Evolutionary conservation across 1,140 invertebrate genomes (phyloP).

Genomic region (Lordiphosa collinella): DNA sequence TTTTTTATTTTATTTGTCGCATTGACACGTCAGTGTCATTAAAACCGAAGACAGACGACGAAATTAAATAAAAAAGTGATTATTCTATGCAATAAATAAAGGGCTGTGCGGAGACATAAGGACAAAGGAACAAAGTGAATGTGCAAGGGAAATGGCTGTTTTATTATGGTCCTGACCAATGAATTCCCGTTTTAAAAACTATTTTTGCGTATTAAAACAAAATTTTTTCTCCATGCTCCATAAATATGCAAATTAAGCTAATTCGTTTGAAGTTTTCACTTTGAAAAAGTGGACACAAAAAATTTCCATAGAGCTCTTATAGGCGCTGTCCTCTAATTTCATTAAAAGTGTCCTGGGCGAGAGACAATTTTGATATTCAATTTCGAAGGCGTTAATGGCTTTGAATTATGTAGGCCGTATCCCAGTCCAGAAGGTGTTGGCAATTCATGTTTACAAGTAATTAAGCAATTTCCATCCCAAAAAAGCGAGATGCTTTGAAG

Average conservation of each 20-base stretch:
- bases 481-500: constrained; percentile 52
- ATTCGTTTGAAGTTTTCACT: constrained; percentile 68
- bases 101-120: constrained; percentile 27
- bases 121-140: neutral
- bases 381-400: constrained; percentile 72
- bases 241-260: constrained; percentile 54
- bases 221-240: constrained; percentile 10
- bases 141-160: constrained; percentile 1
- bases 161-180: neutral
- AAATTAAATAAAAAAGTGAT: constrained; percentile 75
- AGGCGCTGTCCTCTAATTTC: constrained; percentile 54
- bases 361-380: constrained; percentile 54
- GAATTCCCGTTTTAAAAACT: too few relatives aligned
- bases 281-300: constrained; percentile 61
- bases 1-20: constrained; percentile 50
- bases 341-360: constrained; percentile 63
- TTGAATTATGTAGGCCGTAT: constrained; percentile 43
- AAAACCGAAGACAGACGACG: constrained; percentile 42
- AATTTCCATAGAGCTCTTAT: constrained; percentile 53
- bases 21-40: constrained; percentile 72
- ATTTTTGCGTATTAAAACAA: neutral
- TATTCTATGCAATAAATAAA: constrained; percentile 61
- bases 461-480: constrained; percentile 63
- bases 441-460: constrained; percentile 77
- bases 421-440: constrained; percentile 50